A percentile compares a stretch with the other conserved stretches of the same genome.
phyloP scores from a whole-genome alignment of 2,888 invertebrate species.

The Phytoseiulus persimilis region DNA sequence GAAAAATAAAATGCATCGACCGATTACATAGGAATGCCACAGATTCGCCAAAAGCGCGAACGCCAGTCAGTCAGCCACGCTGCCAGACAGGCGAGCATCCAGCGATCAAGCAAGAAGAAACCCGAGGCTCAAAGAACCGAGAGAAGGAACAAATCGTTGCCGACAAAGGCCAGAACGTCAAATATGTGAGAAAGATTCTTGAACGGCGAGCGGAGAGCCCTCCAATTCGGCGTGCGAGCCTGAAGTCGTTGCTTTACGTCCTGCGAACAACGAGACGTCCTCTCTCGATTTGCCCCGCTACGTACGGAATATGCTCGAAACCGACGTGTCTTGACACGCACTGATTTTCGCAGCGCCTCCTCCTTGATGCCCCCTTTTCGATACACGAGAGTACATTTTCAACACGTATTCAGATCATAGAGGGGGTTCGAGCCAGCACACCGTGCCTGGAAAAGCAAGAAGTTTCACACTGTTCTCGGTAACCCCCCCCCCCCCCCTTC shows the following conservation, averaged over 20 bases:
- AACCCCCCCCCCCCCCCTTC: too few species aligned
- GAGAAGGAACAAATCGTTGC: neutral
- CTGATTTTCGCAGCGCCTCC: too few species aligned
- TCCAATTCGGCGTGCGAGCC: neutral
- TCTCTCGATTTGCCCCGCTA: too few species aligned
- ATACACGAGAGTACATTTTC: too few species aligned
- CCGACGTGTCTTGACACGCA: too few species aligned
- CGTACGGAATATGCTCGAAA: neutral
- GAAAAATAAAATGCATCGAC: neutral
- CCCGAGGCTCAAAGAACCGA: neutral
- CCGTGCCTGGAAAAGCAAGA: too few species aligned
- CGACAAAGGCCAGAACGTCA: neutral
- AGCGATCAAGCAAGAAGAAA: neutral
- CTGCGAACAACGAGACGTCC: neutral
- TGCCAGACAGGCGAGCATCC: neutral
- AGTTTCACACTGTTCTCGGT: too few species aligned
- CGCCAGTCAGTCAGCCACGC: neutral
- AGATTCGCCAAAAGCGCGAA: neutral
- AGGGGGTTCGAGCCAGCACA: too few species aligned
- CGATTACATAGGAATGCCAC: slow-evolving; percentile 37
- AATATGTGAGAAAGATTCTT: neutral
- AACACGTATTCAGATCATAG: too few species aligned
- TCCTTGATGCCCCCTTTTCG: too few species aligned
- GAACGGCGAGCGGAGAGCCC: neutral
- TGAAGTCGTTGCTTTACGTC: neutral